phyloP scores from a whole-genome alignment of 1,140 invertebrate species.

The Zaprionus lachaisei region DNA sequence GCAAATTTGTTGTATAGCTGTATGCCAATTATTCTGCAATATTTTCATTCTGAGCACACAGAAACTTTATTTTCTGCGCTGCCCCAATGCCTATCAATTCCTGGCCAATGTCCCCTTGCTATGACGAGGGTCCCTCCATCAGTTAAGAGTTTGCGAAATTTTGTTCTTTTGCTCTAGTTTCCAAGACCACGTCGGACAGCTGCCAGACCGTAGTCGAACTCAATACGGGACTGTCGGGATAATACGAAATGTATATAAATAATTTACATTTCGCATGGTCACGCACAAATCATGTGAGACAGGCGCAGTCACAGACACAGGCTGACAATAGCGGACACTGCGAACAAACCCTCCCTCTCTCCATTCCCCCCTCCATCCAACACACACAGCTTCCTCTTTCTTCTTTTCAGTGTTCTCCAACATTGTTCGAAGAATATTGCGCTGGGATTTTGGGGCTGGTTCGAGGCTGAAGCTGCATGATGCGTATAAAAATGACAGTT shows the following conservation, averaged over 20 bases:
- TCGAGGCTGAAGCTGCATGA: slow-evolving; percentile 52
- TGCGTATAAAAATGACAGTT: slow-evolving; percentile 79
- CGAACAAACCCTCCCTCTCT: background rate
- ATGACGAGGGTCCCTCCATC: slow-evolving; percentile 58
- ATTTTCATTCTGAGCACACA: slow-evolving; percentile 57
- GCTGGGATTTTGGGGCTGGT: slow-evolving; percentile 27
- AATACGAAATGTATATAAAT: slow-evolving; percentile 64
- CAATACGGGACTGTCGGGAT: slow-evolving; percentile 41
- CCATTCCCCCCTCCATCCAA: too few relatives aligned
- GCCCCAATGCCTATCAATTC: slow-evolving; percentile 72
- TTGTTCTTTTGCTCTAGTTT: slow-evolving; percentile 51
- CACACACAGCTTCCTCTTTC: background rate
- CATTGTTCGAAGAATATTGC: slow-evolving; percentile 11
- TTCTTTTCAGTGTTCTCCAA: background rate
- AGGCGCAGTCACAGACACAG: slow-evolving; percentile 12
- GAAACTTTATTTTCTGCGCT: slow-evolving; percentile 18
- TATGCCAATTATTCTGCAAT: slow-evolving; percentile 21
- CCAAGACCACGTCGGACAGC: slow-evolving; percentile 8
- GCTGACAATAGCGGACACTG: slow-evolving; percentile 7
- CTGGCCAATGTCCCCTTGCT: slow-evolving; percentile 32
- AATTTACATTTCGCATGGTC: slow-evolving; percentile 82
- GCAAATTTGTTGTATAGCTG: slow-evolving; percentile 18
- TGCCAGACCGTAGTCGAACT: slow-evolving; percentile 39
- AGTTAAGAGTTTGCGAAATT: slow-evolving; percentile 43
- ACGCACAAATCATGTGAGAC: slow-evolving; percentile 76